phyloP scores from a whole-genome alignment of 2,888 invertebrate genomes.

The Platycnemis pennipes region DNA sequence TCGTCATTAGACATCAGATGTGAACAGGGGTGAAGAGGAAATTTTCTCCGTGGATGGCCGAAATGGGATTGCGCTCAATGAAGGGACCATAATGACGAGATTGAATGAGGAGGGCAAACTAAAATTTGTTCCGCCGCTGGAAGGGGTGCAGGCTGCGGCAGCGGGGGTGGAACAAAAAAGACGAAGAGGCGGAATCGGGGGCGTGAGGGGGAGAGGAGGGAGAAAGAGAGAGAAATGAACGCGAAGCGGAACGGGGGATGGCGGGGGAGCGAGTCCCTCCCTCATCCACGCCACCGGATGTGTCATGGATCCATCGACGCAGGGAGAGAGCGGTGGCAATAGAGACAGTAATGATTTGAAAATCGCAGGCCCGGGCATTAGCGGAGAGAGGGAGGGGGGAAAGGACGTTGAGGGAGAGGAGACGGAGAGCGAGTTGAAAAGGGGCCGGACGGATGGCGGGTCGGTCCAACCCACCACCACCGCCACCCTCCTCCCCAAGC shows the following conservation, averaged over 20 bases:
- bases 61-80: constrained; percentile 27
- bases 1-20: neutral
- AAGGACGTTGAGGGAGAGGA: neutral
- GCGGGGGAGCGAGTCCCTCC: neutral
- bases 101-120: constrained; percentile 6
- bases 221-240: neutral
- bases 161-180: neutral
- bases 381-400: neutral
- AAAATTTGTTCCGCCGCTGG: constrained; percentile 26
- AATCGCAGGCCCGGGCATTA: constrained; percentile 6
- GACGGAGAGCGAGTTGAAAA: neutral
- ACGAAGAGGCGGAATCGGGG: neutral
- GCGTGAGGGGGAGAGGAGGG: neutral
- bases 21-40: neutral
- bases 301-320: constrained; percentile 17
- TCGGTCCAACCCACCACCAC: neutral
- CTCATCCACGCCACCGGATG: constrained; percentile 22
- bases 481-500: neutral
- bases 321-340: constrained; percentile 19
- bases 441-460: neutral
- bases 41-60: neutral
- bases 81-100: constrained; percentile 26
- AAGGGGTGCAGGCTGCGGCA: neutral
- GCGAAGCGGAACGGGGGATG: neutral
- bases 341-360: constrained; percentile 35